Conservation (phyloP, 2,797 vertebrate genomes). For the Echeneis naucrates region DNA sequence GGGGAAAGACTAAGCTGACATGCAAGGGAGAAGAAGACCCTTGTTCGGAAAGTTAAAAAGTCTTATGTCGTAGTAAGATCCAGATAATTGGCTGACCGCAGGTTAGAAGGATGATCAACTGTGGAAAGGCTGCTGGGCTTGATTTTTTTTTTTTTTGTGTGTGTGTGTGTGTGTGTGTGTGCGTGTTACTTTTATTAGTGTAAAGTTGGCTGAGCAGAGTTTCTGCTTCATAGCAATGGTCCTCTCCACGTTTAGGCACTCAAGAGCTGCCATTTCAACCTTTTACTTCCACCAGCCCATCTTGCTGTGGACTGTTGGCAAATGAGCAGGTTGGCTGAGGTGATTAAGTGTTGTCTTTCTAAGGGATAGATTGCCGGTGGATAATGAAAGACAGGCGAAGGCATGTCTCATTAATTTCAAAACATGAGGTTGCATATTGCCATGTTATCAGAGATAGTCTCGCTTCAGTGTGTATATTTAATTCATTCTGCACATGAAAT, state of each 20-base stretch:
- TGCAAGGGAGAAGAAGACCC: constrained; percentile 69
- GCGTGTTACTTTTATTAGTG: constrained; percentile 41
- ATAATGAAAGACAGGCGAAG: constrained; percentile 45
- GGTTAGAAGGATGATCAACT: constrained; percentile 70
- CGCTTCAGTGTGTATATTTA: constrained; percentile 63
- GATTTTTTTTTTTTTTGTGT: background rate
- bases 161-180: too few relatives aligned
- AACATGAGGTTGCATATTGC: constrained; percentile 64
- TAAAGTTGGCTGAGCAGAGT: constrained; percentile 53
- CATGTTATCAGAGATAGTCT: constrained; percentile 65
- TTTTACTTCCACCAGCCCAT: constrained; percentile 51
- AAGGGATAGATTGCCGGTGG: constrained; percentile 48
- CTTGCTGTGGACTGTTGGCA: constrained; percentile 62
- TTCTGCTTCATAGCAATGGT: constrained; percentile 60
- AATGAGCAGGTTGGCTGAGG: constrained; percentile 56
- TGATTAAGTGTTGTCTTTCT: constrained; percentile 74
- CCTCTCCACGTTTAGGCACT: constrained; percentile 46
- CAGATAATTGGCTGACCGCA: constrained; percentile 78
- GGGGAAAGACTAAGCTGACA: constrained; percentile 78
- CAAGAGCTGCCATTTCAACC: constrained; percentile 48
- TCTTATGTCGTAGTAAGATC: constrained; percentile 68
- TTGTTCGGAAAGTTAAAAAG: constrained; percentile 73
- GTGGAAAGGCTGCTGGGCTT: constrained; percentile 43
- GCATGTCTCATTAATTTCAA: constrained; percentile 64
- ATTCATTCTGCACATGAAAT: constrained; percentile 73